These are phyloP conservation scores for Coelinius sp. DNA, from an alignment of 2,888 invertebrate genomes.

Conservation along the genomic window DNA sequence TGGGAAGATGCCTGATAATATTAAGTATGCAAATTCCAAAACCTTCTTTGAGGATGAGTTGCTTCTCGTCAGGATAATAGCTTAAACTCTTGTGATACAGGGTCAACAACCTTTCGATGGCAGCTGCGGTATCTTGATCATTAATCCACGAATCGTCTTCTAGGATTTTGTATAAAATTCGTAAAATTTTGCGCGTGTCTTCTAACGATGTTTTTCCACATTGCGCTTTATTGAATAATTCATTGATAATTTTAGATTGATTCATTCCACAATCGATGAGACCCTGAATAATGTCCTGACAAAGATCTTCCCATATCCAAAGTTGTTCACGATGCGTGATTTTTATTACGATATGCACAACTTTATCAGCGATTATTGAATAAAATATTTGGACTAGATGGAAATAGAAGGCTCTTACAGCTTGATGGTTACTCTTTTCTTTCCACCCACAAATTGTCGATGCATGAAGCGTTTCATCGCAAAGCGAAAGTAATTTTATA, in stretches of 20 bases:
- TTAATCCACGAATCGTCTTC: conserved; percentile 71
- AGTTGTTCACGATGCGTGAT: conserved; percentile 67
- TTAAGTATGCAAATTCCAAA: conserved; percentile 74
- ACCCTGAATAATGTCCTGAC: conserved; percentile 62
- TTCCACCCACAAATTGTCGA: conserved; percentile 52
- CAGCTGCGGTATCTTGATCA: conserved; percentile 70
- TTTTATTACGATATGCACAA: conserved; percentile 65
- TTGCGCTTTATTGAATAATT: conserved; percentile 57
- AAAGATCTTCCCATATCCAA: conserved; percentile 70
- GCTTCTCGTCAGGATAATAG: background rate
- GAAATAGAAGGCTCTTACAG: conserved; percentile 54
- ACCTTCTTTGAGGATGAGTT: conserved; percentile 68
- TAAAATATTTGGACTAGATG: conserved; percentile 44
- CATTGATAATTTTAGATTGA: conserved; percentile 50
- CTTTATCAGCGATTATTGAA: conserved; percentile 58
- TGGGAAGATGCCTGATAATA: conserved; percentile 72
- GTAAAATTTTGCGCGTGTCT: conserved; percentile 71
- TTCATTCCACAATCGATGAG: conserved; percentile 55
- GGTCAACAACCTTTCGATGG: conserved; percentile 71
- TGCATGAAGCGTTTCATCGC: conserved; percentile 45
- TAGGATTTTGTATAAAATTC: conserved; percentile 73
- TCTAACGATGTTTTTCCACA: conserved; percentile 57
- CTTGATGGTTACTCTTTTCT: conserved; percentile 49
- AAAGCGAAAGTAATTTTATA: conserved; percentile 54
- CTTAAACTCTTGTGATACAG: conserved; percentile 71